Percentiles rank a stretch among this genome's conserved stretches.
phyloP scores from a whole-genome alignment of 2,888 invertebrate species.

The Leptinotarsa tumamoca region DNA sequence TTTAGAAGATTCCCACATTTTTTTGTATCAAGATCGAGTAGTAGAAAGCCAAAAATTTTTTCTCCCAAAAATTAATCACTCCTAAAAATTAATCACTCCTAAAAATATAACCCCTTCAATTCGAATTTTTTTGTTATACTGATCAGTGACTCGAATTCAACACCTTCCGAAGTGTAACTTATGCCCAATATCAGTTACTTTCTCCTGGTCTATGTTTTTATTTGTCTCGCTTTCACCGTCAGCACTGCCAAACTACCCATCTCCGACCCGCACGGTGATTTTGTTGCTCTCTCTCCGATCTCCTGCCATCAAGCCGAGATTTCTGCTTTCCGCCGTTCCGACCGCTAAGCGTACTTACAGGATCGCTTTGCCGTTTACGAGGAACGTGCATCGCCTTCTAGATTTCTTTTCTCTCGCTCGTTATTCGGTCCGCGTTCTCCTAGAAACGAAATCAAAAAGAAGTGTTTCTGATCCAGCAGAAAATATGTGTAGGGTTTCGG shows the following conservation, averaged over 20 bases:
- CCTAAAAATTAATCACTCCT: too few species aligned
- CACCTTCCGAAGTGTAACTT: too few species aligned
- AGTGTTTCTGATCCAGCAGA: constrained; percentile 14
- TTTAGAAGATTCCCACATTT: too few species aligned
- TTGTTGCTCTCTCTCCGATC: constrained; percentile 4
- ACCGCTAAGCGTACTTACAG: constrained; percentile 32
- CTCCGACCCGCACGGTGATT: neutral
- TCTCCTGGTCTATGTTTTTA: constrained; percentile 10
- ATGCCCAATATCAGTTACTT: neutral
- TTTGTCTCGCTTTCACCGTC: neutral
- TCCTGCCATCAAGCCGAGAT: constrained; percentile 31
- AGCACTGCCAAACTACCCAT: constrained; percentile 8
- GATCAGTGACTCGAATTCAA: too few species aligned
- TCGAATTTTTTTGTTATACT: too few species aligned
- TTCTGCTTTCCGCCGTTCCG: constrained; percentile 40
- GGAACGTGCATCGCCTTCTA: constrained; percentile 32
- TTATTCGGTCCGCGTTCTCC: neutral
- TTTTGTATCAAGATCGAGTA: too few species aligned
- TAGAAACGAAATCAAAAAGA: constrained; percentile 6
- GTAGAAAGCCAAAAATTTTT: too few species aligned
- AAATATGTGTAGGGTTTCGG: neutral
- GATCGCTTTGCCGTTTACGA: constrained; percentile 28
- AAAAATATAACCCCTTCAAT: too few species aligned
- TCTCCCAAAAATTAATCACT: too few species aligned
- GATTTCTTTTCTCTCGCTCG: constrained; percentile 25